Evolutionary conservation across 2,797 vertebrate species (phyloP), one percentile per base, ranked within the genome.

Genomic region (Macrochelys suwanniensis): DNA sequence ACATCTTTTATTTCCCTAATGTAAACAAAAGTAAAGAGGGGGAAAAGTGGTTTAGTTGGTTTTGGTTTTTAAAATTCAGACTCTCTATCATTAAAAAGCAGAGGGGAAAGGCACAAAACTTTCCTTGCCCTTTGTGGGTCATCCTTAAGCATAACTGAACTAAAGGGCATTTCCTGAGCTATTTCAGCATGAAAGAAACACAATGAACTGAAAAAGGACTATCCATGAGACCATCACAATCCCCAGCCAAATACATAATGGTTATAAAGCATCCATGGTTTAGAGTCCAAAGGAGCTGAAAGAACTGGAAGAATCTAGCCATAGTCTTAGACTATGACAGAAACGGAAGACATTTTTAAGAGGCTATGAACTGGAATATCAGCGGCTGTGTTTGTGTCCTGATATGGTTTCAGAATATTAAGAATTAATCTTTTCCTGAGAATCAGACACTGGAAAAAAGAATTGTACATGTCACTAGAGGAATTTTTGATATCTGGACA

Each of bases 151-250:
- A 93, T 5, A 89, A 21, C 4, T 85, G 50, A 92, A 74, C 28
- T 45, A 42, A 8, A 25, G 4, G 3, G 57, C 3, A 33, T 56
- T 56, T 92, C 90, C 33, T 84, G 31, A 88, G 33, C 4, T 57
- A 86, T 59, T 93, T 94, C 33, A 92, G 11, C 45, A 51, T 68
- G 33, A 93, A 92, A 90, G 6, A 93, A 86, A 59, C 0, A 83
- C 1, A 59, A 1, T 23, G 1, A 85, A 82, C 56, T 80, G 5
- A 51, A 95, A 95, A 80, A 84, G 7, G 7, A 26, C 11, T 93
- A 11, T 80, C 89, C 28, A 51, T 85, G 11, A 78, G 25, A 82
- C 1, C 17, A 53, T 45, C 42, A 51, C 7, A 88, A 51, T 89
- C 77, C 23, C n/a, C 49, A 80, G 11, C 5, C 54, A 82, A 82